Evolutionary conservation across 2,113 vertebrate genomes (phyloP).

Genomic region (Oceanites oceanicus): DNA sequence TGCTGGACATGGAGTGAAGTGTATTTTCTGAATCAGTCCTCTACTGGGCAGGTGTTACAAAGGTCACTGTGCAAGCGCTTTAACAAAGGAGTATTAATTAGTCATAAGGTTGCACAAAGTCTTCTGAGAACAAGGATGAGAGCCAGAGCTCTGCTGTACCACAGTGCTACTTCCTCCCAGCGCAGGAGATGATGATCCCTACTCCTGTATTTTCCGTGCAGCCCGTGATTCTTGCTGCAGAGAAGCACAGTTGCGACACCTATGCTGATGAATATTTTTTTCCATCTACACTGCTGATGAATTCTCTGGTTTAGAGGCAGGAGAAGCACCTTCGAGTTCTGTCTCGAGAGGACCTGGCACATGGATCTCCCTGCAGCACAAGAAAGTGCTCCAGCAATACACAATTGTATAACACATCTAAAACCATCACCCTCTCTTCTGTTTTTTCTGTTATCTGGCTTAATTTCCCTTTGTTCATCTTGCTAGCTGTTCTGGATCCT

Average conservation of each 20-base stretch:
- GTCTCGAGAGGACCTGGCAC: rapidly evolving
- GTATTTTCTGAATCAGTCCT: background rate
- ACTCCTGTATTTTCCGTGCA: background rate
- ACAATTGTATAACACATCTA: background rate
- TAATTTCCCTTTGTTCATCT: background rate
- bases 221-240: background rate
- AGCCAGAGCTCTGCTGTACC: background rate
- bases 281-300: background rate
- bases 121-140: background rate
- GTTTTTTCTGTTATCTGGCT: background rate
- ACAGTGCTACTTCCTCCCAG: background rate
- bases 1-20: background rate
- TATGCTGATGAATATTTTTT: background rate
- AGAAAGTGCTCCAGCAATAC: background rate
- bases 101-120: background rate
- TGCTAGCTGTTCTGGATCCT: background rate
- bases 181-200: background rate
- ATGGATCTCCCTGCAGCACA: background rate
- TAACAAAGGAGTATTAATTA: background rate
- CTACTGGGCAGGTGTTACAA: background rate
- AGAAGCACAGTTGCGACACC: background rate
- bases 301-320: background rate
- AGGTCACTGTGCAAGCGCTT: background rate
- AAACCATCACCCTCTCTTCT: background rate
- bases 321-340: rapidly evolving